Conservation (phyloP, 2,113 vertebrate genomes). For the Himantopus leucocephalus region DNA sequence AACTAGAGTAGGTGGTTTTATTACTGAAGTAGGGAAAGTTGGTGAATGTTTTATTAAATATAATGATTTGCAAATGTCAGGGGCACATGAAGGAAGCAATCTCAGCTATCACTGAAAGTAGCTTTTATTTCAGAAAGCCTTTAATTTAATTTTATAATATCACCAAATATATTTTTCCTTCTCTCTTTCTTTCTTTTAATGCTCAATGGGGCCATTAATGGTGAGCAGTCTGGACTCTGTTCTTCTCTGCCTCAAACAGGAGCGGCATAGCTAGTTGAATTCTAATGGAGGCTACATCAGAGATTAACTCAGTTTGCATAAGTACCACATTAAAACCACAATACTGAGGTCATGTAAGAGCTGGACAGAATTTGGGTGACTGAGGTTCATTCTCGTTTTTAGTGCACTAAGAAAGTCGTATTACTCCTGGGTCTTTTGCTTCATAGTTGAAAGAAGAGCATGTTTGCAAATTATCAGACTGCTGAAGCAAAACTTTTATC, state of each 20-base stretch:
- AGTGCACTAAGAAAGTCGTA: accelerated
- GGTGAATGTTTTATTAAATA: not conserved
- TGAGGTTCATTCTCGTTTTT: not conserved
- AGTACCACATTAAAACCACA: not conserved
- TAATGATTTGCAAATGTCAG: not conserved
- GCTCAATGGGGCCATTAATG: not conserved
- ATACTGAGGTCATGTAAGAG: not conserved
- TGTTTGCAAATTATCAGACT: not conserved
- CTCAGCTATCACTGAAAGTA: not conserved
- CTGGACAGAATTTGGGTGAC: not conserved
- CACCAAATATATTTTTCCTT: not conserved
- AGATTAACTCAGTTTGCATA: not conserved
- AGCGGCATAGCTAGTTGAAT: not conserved
- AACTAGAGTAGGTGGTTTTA: not conserved
- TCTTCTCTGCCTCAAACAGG: not conserved
- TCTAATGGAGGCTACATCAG: not conserved
- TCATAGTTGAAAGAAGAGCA: accelerated
- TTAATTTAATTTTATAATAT: not conserved
- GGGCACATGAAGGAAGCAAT: not conserved
- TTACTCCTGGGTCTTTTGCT: not conserved
- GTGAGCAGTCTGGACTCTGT: not conserved
- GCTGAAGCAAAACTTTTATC: not conserved
- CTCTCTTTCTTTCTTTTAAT: not conserved
- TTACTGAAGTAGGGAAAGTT: not conserved
- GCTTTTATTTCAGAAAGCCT: not conserved